Evolutionary conservation across 92 coral and sea anemone species (phyloP).

Genomic region (Bergia sp.): DNA sequence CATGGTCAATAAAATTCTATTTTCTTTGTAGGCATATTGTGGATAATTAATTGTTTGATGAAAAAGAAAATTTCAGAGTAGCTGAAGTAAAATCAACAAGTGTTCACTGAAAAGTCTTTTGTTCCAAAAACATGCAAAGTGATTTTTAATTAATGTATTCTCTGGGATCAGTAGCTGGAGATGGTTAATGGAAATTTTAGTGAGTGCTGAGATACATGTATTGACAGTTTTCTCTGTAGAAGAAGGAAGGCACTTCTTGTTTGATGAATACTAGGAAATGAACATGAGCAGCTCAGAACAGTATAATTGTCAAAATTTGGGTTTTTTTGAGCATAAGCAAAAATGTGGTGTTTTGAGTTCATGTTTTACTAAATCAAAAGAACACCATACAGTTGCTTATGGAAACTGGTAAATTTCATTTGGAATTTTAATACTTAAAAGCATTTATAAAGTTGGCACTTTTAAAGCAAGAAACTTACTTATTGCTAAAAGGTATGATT

Average conservation of each 20-base stretch:
- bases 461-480: too few species aligned
- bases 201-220: background rate
- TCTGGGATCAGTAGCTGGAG: background rate
- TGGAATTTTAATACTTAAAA: constrained; percentile 32
- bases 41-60: too few species aligned
- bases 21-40: too few species aligned
- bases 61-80: too few species aligned
- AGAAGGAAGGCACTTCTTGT: background rate
- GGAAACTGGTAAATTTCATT: background rate
- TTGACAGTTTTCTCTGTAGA: background rate
- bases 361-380: background rate
- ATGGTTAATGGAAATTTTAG: background rate
- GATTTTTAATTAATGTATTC: background rate
- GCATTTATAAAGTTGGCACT: background rate
- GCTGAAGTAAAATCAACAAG: too few species aligned
- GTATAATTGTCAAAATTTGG: background rate
- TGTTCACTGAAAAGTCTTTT: background rate
- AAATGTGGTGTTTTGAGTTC: background rate
- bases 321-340: background rate
- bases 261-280: background rate
- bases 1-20: too few species aligned
- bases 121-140: background rate
- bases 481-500: too few species aligned
- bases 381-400: background rate
- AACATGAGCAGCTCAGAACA: background rate